These are phyloP conservation scores for Nephrotoma flavescens DNA, from an alignment of 2,888 invertebrate genomes.

Conservation along the genomic window DNA sequence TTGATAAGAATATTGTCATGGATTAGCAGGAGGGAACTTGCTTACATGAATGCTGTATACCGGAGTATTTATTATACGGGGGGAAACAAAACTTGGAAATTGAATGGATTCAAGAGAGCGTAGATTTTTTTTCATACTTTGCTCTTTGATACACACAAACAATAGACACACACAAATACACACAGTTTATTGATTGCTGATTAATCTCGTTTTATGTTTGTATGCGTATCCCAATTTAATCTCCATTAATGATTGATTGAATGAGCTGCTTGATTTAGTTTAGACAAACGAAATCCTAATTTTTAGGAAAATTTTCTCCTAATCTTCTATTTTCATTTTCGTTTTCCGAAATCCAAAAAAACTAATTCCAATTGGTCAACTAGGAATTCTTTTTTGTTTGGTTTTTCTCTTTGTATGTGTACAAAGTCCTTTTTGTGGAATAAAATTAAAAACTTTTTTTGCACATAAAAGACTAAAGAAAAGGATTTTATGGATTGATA, in stretches of 20 bases:
- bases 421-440: neutral
- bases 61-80: neutral
- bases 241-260: neutral
- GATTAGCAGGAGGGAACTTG: neutral
- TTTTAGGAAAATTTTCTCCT: neutral
- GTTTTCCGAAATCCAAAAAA: neutral
- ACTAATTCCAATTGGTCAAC: neutral
- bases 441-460: neutral
- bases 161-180: neutral
- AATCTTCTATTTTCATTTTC: neutral
- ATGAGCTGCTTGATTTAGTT: neutral
- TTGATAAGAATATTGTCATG: neutral
- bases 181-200: neutral
- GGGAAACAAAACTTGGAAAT: neutral
- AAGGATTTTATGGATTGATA: neutral
- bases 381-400: neutral
- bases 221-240: neutral
- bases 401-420: neutral
- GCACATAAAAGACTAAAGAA: neutral
- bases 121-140: neutral
- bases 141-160: neutral
- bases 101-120: neutral
- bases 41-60: neutral
- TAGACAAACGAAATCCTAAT: neutral
- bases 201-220: neutral